Conservation (phyloP, 1,140 invertebrate genomes). For the Atta colombica region DNA sequence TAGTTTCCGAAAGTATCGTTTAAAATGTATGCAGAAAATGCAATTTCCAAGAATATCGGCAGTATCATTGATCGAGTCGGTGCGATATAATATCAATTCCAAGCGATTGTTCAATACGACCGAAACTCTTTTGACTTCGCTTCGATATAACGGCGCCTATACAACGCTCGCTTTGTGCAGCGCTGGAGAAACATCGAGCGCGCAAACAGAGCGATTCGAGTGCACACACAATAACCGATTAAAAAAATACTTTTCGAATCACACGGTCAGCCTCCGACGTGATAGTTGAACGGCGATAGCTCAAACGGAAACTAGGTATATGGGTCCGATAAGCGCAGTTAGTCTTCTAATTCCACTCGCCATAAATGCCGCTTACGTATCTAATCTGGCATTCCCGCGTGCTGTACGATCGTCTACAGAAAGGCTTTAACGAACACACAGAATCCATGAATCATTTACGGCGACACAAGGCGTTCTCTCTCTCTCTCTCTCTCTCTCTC, state of each 20-base stretch:
- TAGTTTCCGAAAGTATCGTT: background rate
- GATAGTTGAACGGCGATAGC: constrained; percentile 72
- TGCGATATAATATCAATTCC: constrained; percentile 30
- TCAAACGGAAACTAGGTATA: constrained; percentile 73
- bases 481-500: no score
- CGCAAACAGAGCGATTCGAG: constrained; percentile 52
- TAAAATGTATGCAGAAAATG: constrained; percentile 6
- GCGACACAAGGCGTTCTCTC: constrained; percentile 47
- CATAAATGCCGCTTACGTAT: constrained; percentile 79
- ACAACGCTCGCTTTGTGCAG: constrained; percentile 33
- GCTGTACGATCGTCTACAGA: constrained; percentile 63
- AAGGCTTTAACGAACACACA: constrained; percentile 74
- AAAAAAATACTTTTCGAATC: constrained; percentile 61
- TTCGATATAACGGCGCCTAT: constrained; percentile 9
- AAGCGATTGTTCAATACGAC: constrained; percentile 41
- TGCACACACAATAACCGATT: constrained; percentile 51
- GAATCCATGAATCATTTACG: constrained; percentile 77
- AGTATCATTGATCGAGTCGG: constrained; percentile 23
- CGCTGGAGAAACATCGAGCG: constrained; percentile 28
- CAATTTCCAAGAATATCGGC: constrained; percentile 5
- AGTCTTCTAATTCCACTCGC: constrained; percentile 76
- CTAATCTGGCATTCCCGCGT: constrained; percentile 76
- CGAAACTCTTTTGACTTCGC: constrained; percentile 2
- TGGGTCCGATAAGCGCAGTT: constrained; percentile 70
- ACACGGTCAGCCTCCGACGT: constrained; percentile 13